phyloP scores from a whole-genome alignment of 2,113 vertebrate genomes.

The Tupaia tana region DNA sequence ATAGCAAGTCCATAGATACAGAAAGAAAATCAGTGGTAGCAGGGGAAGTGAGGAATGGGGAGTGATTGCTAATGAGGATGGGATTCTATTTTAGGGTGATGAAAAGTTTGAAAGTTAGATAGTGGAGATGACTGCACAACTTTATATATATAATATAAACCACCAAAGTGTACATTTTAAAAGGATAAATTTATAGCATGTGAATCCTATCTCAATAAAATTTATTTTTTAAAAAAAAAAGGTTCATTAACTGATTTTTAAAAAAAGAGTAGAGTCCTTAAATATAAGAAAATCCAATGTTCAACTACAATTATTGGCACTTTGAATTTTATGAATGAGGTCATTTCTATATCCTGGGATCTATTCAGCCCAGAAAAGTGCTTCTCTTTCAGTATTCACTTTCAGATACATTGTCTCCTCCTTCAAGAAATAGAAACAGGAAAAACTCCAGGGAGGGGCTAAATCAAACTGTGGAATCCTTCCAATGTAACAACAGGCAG shows the following conservation, averaged over 20 bases:
- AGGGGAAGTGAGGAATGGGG: not conserved
- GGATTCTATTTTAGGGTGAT: not conserved
- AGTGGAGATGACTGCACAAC: not conserved
- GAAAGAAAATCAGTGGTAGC: not conserved
- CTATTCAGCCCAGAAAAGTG: not conserved
- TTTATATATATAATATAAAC: not conserved
- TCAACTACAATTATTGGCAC: not conserved
- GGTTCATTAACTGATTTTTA: not conserved
- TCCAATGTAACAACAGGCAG: not conserved
- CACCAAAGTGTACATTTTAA: not conserved
- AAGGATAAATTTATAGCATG: not conserved
- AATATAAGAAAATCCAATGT: not conserved
- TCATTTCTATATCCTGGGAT: not conserved
- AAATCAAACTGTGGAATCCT: not conserved
- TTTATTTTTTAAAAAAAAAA: not conserved
- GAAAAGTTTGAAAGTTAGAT: not conserved
- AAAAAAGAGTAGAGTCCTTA: conserved; percentile 25
- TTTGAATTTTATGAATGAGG: conserved; percentile 35
- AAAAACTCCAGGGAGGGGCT: not conserved
- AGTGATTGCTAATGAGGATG: not conserved
- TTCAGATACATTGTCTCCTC: conserved; percentile 50
- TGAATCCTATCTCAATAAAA: conserved; percentile 32
- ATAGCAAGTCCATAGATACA: not conserved
- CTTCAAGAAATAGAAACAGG: conserved; percentile 14
- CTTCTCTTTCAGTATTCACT: conserved; percentile 30